These are phyloP conservation scores for Drosophila mayaguana DNA, from an alignment of 2,888 invertebrate species.

Conservation along the genomic window DNA sequence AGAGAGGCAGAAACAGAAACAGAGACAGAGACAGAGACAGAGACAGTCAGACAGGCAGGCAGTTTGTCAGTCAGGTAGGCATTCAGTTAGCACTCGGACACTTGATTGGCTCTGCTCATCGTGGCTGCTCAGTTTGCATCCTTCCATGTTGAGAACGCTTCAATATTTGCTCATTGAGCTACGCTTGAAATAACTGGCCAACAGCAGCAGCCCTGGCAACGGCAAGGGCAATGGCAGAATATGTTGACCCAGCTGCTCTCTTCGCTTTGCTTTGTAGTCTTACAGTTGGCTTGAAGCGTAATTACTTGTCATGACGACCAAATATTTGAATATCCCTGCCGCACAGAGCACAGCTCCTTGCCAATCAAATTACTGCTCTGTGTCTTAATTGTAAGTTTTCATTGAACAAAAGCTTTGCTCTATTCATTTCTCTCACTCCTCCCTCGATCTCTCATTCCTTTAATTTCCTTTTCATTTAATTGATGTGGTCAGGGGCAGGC, in stretches of 20 bases:
- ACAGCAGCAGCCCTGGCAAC: not conserved
- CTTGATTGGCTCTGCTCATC: conserved; percentile 40
- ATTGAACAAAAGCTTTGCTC: not conserved
- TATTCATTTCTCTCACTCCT: too few species aligned
- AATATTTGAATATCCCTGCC: conserved; percentile 64
- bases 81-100: conserved; percentile 5
- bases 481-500: conserved; percentile 7
- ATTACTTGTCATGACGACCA: conserved; percentile 74
- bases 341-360: conserved; percentile 35
- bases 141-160: conserved; percentile 37
- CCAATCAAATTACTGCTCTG: conserved; percentile 8
- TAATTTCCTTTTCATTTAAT: conserved; percentile 3
- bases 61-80: not conserved
- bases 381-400: conserved; percentile 4
- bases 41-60: not conserved
- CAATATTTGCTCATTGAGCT: conserved; percentile 74
- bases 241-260: conserved; percentile 24
- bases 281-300: conserved; percentile 38
- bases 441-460: too few species aligned
- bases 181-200: conserved; percentile 65
- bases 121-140: conserved; percentile 26
- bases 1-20: not conserved
- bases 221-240: conserved; percentile 16
- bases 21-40: not conserved
- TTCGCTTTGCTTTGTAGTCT: conserved; percentile 25